Base-by-base conservation (phyloP, 2,113 vertebrate species). In the Pollachius pollachius region DNA sequence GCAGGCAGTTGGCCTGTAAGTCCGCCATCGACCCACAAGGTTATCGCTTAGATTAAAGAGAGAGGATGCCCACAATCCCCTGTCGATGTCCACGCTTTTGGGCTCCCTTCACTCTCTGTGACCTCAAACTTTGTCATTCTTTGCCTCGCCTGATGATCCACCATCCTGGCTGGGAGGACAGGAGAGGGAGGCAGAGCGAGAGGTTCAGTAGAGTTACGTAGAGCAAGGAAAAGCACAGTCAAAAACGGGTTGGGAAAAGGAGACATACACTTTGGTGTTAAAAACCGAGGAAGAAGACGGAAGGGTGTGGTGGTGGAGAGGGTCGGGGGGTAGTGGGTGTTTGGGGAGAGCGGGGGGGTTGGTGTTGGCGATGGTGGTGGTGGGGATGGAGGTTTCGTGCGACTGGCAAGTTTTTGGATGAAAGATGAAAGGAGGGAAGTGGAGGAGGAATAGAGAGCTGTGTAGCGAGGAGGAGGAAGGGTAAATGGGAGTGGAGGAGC, bases 401-500 rank as follows among this genome's bases (percentile, higher is more conserved):
- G 84, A 87, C 81, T 83, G 85, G 84, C 85, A 90, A 88, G 89
- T 90, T 41, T 41, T 87, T 89, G 86, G 82, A 85, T 88, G 76
- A 82, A 83, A 90, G 88, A 90, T 90, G 83, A 90, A 89, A 90
- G 85, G 59, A 67, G 73, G 78, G 80, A 83, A 75, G 52, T 87
- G 81, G 87, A 82, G 83, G 81, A 84, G 81, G 82, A 88, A 81
- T 80, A 82, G 84, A 83, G 78, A 83, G 73, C 57, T 72, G 78
- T 77, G 79, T 59, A 74, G 81, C 78, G 70, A 71, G 67, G 13
- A 41, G 84, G 84, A 87, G 86, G 81, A 84, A 83, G 87, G 86
- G 87, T 85, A 91, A 91, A 91, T 90, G 89, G 81, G 72, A 80
- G 78, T 77, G 70, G 80, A 82, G 23, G 86, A 90, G 91, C 90